phyloP scores from a whole-genome alignment of 2,797 vertebrate species.

The Rallus crepitans region DNA sequence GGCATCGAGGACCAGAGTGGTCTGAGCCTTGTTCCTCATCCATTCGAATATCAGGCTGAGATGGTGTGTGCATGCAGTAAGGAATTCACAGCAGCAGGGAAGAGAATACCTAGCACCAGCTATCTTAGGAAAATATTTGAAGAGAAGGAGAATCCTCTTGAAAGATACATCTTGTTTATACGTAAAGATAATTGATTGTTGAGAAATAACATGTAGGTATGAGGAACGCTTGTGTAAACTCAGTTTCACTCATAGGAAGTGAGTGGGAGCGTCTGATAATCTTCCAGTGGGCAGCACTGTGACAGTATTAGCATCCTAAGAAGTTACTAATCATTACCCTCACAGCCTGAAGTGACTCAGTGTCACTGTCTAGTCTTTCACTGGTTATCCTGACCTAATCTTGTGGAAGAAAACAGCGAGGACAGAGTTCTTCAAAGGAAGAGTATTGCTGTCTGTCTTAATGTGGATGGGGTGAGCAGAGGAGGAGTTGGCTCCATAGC shows the following conservation, averaged over 20 bases:
- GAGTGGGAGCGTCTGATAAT: not conserved
- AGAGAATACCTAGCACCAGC: not conserved
- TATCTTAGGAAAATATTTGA: not conserved
- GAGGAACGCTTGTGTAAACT: not conserved
- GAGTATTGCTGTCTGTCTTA: not conserved
- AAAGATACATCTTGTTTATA: not conserved
- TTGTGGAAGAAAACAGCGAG: not conserved
- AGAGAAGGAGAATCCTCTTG: not conserved
- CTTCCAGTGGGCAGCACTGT: not conserved
- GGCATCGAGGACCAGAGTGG: not conserved
- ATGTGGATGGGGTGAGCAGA: not conserved
- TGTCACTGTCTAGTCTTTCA: not conserved
- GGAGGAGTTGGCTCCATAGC: not conserved
- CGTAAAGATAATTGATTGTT: not conserved
- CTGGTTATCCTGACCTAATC: not conserved
- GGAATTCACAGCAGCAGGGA: not conserved
- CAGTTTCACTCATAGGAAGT: not conserved
- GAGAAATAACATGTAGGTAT: fast-evolving
- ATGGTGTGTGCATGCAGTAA: not conserved
- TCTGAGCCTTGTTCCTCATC: not conserved
- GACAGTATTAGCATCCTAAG: not conserved
- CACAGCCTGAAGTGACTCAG: not conserved
- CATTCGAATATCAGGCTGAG: not conserved
- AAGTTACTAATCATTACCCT: not conserved
- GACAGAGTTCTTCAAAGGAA: not conserved